phyloP scores from a whole-genome alignment of 1,140 invertebrate genomes.

The Plectrocnemia conspersa region DNA sequence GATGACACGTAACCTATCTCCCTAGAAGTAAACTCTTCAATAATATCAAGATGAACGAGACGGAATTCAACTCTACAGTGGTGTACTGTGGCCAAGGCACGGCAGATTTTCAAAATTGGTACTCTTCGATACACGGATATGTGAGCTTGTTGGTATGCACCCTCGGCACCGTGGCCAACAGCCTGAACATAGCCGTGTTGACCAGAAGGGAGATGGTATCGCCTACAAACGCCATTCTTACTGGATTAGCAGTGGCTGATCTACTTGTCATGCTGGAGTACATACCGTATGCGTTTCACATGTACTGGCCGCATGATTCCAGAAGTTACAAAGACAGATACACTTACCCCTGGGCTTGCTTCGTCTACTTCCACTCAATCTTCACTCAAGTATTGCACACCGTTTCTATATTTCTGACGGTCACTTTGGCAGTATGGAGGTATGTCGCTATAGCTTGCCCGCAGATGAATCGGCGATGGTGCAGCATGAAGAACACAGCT shows the following conservation, averaged over 20 bases:
- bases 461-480: constrained; percentile 72
- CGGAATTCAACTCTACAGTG: constrained; percentile 40
- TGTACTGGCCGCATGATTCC: constrained; percentile 62
- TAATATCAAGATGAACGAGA: constrained; percentile 28
- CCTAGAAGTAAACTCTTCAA: too few species aligned
- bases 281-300: constrained; percentile 81
- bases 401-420: constrained; percentile 87
- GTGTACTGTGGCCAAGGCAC: constrained; percentile 48
- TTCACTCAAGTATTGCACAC: constrained; percentile 85
- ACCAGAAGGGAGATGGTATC: constrained; percentile 84
- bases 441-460: constrained; percentile 84
- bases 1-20: too few species aligned
- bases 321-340: constrained; percentile 55
- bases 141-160: constrained; percentile 68
- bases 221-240: constrained; percentile 79
- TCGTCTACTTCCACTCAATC: constrained; percentile 77
- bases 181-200: constrained; percentile 91
- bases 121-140: constrained; percentile 49
- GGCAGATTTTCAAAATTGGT: constrained; percentile 46
- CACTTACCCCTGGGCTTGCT: constrained; percentile 75
- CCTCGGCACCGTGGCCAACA: constrained; percentile 88
- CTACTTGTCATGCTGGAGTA: constrained; percentile 91
- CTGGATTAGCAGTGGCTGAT: constrained; percentile 87
- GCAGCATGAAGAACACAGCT: constrained; percentile 66
- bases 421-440: constrained; percentile 87